Conservation (phyloP, 2,888 invertebrate genomes). For the Notodonta ziczac region DNA sequence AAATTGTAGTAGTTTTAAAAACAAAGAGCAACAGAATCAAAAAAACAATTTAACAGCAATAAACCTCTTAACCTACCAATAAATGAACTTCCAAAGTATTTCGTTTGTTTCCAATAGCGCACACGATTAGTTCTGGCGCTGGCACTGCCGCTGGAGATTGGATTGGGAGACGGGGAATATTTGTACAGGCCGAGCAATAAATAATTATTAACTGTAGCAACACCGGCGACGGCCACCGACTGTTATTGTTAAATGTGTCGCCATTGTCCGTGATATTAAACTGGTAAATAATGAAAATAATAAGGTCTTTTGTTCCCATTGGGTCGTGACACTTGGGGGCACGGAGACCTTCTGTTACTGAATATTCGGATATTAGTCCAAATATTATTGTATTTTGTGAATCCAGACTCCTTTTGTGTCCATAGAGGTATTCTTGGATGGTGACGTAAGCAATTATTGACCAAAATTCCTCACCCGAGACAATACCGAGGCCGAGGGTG, state of each 20-base stretch:
- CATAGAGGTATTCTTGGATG: too few relatives aligned
- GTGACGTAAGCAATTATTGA: too few relatives aligned
- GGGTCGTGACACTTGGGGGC: neutral
- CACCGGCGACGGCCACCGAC: neutral
- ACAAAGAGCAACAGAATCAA: neutral
- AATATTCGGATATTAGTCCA: neutral
- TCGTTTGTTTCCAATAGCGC: conserved; percentile 5
- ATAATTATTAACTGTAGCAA: conserved; percentile 6
- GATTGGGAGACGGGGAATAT: conserved; percentile 34
- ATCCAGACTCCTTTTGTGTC: too few relatives aligned
- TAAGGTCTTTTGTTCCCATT: neutral
- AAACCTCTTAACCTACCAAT: neutral
- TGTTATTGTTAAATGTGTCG: neutral
- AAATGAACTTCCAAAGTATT: neutral
- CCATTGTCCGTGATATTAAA: conserved; percentile 5
- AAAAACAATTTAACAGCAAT: neutral
- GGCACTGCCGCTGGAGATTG: conserved; percentile 19
- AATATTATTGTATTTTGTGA: neutral
- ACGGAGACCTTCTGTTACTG: too few relatives aligned
- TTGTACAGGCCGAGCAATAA: conserved; percentile 16
- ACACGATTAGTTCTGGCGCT: conserved; percentile 4
- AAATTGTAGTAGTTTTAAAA: too few relatives aligned
- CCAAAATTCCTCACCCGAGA: too few relatives aligned
- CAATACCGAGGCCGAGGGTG: too few relatives aligned
- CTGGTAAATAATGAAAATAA: conserved; percentile 3